Evolutionary conservation across 2,888 invertebrate species (phyloP), one percentile per base, ranked within the genome.

Genomic region (Geophilus truncorum): DNA sequence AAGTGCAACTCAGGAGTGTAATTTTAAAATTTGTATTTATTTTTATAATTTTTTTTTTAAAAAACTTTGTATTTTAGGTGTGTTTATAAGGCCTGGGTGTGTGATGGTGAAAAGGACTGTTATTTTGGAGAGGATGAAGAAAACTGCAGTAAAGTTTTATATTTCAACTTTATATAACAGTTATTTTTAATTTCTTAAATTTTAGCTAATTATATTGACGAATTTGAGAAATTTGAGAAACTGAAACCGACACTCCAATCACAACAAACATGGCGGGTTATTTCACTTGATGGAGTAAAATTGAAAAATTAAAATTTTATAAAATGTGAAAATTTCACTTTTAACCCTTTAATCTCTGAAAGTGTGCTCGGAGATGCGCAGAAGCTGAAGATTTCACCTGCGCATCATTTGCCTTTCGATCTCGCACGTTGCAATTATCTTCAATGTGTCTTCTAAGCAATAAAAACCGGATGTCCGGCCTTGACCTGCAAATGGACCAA

Each of bases 21-120:
- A 70, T n/a, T n/a, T n/a, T n/a, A 70, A 6, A 70, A 12, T 7
- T 7, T n/a, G 12, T n/a, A 4, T 70, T 70, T 6, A 12, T 23
- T n/a, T 70, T 70, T n/a, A 70, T 70, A 70, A 25, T 9, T 70
- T 70, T 10, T 2, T 25, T 70, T n/a, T n/a, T n/a, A n/a, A n/a
- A n/a, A n/a, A n/a, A n/a, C n/a, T n/a, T n/a, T n/a, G n/a, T n/a
- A n/a, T n/a, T n/a, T n/a, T 30, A 78, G 78, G 18, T 78, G 78
- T 36, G 36, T 78, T 21, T 18, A 78, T n/a, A 12, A 40, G 10
- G n/a, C 18, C 1, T 78, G 78, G 78, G 40, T 78, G 9, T 82
- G 82, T 62, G 81, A 82, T 34, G 62, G 45, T 12, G 12, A 45
- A 5, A 75, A 77, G 15, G 81, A 82, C 79, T 82, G 82, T 45